These are phyloP conservation scores for Sesamia nonagrioides DNA, from an alignment of 1,140 invertebrate genomes.

Conservation along the genomic window DNA sequence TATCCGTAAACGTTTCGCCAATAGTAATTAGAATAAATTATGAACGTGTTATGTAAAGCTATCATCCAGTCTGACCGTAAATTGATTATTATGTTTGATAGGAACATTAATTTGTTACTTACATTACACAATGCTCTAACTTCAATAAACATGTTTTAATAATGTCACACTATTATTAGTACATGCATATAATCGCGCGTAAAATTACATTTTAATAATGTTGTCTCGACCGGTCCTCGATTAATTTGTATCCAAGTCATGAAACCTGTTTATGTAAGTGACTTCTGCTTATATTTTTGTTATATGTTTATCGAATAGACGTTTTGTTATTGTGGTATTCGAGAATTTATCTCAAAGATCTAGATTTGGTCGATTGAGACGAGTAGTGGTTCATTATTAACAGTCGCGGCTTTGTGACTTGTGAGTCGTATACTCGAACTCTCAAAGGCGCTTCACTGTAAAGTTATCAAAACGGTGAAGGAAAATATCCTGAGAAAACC, in stretches of 20 bases:
- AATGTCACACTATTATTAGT: background rate
- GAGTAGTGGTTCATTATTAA: too few species aligned
- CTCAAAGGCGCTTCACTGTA: too few species aligned
- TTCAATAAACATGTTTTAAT: conserved; percentile 11
- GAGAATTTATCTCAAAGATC: background rate
- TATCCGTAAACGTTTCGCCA: too few species aligned
- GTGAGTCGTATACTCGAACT: too few species aligned
- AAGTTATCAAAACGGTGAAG: too few species aligned
- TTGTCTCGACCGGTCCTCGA: background rate
- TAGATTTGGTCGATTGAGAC: too few species aligned
- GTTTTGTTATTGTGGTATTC: background rate
- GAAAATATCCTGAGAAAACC: too few species aligned
- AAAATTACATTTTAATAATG: conserved; percentile 7
- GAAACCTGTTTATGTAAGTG: background rate
- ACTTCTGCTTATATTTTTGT: background rate
- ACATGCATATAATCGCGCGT: conserved; percentile 16
- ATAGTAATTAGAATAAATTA: too few species aligned
- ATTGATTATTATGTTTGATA: background rate
- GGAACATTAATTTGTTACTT: background rate
- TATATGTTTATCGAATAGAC: background rate
- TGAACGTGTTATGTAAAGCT: too few species aligned
- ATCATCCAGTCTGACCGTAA: background rate
- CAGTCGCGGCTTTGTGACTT: too few species aligned
- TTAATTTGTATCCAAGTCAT: conserved; percentile 5
- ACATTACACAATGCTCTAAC: background rate